phyloP scores from a whole-genome alignment of 2,797 vertebrate species.

The Lutjanus campechanus region DNA sequence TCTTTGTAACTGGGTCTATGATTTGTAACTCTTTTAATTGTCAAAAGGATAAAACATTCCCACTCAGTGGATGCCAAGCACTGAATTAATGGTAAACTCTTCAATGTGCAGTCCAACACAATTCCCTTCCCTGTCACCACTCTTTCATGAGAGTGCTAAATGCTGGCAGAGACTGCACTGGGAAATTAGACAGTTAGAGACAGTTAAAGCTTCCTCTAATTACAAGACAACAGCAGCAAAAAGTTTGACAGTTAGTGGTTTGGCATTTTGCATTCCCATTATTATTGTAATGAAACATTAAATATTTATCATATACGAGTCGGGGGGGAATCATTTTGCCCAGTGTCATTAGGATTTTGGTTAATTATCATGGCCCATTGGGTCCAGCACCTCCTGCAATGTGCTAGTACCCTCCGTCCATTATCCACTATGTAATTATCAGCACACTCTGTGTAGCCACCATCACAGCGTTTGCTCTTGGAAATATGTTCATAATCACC shows the following conservation, averaged over 20 bases:
- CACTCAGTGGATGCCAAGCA: constrained; percentile 26
- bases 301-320: constrained; percentile 82
- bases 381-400: constrained; percentile 70
- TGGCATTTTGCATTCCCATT: constrained; percentile 77
- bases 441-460: constrained; percentile 50
- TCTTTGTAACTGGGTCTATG: constrained; percentile 24
- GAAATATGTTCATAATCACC: constrained; percentile 77
- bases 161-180: constrained; percentile 57
- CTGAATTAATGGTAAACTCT: constrained; percentile 52
- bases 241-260: constrained; percentile 72
- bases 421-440: constrained; percentile 75
- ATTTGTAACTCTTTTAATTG: constrained; percentile 54
- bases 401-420: constrained; percentile 68
- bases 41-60: constrained; percentile 53
- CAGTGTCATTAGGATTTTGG: constrained; percentile 82
- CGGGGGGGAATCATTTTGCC: constrained; percentile 73
- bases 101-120: constrained; percentile 43
- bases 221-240: constrained; percentile 64
- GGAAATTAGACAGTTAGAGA: constrained; percentile 59
- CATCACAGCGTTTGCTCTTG: constrained; percentile 52
- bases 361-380: constrained; percentile 86
- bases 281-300: constrained; percentile 83
- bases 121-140: constrained; percentile 60
- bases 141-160: constrained; percentile 55
- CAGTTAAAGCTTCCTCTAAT: constrained; percentile 66